phyloP scores from a whole-genome alignment of 2,888 invertebrate species.

The Andrena dorsata region DNA sequence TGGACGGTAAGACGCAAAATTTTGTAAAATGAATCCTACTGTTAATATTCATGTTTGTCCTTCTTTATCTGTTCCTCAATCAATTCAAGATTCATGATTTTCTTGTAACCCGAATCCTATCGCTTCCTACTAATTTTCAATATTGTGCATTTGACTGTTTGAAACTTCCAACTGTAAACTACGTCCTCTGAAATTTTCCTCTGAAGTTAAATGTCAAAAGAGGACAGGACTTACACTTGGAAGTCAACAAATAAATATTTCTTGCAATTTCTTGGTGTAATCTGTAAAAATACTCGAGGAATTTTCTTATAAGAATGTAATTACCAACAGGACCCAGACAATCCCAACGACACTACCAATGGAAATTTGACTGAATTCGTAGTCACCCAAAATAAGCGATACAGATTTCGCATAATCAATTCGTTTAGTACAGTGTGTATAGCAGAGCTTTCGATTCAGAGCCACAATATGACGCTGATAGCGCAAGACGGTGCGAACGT shows the following conservation, averaged over 20 bases:
- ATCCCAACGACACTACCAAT: conserved; percentile 27
- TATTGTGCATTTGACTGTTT: too few species aligned
- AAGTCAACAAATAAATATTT: background rate
- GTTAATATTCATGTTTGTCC: background rate
- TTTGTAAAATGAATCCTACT: background rate
- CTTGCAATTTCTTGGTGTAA: too few species aligned
- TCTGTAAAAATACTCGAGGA: too few species aligned
- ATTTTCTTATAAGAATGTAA: background rate
- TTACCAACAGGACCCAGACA: conserved; percentile 33
- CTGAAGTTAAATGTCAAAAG: too few species aligned
- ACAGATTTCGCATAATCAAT: conserved; percentile 71
- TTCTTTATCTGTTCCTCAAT: too few species aligned
- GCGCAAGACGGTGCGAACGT: conserved; percentile 24
- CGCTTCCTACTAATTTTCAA: too few species aligned
- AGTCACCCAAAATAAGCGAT: conserved; percentile 52
- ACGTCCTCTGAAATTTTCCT: too few species aligned
- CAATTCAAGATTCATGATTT: background rate
- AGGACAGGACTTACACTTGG: too few species aligned
- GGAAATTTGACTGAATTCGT: conserved; percentile 32
- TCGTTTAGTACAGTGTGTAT: conserved; percentile 66
- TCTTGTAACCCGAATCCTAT: too few species aligned
- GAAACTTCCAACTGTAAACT: too few species aligned
- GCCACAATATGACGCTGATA: conserved; percentile 64
- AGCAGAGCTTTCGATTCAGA: conserved; percentile 48
- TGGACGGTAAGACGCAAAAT: conserved; percentile 47